These are phyloP conservation scores for Euura saliciscinereae DNA, from an alignment of 1,140 invertebrate species.

Conservation along the genomic window DNA sequence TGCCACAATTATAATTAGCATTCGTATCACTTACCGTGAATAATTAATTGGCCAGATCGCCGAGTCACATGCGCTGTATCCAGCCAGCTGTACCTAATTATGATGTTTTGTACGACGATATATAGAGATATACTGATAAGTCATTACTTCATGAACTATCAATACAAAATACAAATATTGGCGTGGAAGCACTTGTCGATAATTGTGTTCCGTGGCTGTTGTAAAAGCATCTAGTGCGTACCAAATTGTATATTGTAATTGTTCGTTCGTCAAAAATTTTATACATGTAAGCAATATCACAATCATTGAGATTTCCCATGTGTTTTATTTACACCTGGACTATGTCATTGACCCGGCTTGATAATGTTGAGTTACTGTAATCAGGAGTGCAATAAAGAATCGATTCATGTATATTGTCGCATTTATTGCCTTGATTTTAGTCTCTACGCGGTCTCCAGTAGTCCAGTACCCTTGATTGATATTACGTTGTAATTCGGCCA, in stretches of 20 bases:
- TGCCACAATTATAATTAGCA: too few relatives aligned
- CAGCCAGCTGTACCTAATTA: too few relatives aligned
- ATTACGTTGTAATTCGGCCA: too few relatives aligned
- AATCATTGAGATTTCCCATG: background rate
- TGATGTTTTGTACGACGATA: too few relatives aligned
- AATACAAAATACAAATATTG: too few relatives aligned
- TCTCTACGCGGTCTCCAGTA: too few relatives aligned
- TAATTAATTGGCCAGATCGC: too few relatives aligned
- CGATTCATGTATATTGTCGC: background rate
- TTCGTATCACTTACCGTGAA: too few relatives aligned
- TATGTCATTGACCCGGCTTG: background rate
- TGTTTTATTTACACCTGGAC: background rate
- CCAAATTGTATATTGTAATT: background rate
- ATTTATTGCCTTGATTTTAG: background rate
- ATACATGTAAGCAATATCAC: background rate
- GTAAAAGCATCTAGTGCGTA: background rate
- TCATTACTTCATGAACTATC: too few relatives aligned
- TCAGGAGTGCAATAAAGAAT: constrained; percentile 2
- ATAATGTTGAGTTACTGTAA: background rate
- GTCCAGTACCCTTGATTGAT: too few relatives aligned
- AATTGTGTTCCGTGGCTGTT: background rate
- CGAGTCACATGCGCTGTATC: too few relatives aligned
- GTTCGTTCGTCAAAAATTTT: background rate
- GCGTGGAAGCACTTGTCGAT: background rate
- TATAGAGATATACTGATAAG: too few relatives aligned